These are phyloP conservation scores for Laterallus jamaicensis DNA, from an alignment of 2,113 vertebrate genomes.

Conservation along the genomic window DNA sequence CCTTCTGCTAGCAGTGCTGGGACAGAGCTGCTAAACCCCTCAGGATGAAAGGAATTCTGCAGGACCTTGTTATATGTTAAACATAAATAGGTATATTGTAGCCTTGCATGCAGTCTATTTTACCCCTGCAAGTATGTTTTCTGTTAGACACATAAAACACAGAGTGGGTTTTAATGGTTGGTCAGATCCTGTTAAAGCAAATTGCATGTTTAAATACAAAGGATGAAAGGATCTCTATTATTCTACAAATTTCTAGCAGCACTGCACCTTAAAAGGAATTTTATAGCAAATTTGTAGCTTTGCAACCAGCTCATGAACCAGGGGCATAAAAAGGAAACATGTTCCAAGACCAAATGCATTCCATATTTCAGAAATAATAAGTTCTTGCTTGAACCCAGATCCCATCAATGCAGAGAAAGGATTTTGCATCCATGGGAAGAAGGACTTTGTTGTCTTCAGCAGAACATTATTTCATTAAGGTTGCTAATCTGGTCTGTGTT, in stretches of 20 bases:
- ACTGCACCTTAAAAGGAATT: conserved; percentile 61
- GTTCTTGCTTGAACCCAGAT: conserved; percentile 30
- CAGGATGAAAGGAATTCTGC: not conserved
- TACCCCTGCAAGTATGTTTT: conserved; percentile 50
- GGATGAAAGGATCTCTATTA: conserved; percentile 63
- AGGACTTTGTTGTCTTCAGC: not conserved
- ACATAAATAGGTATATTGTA: conserved; percentile 27
- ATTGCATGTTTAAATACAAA: conserved; percentile 66
- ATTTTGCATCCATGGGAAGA: not conserved
- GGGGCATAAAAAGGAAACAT: conserved; percentile 57
- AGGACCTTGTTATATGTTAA: not conserved
- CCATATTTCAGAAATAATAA: conserved; percentile 68
- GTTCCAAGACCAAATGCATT: conserved; percentile 64
- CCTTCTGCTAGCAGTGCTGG: not conserved
- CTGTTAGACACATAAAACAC: conserved; percentile 64
- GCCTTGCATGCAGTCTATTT: conserved; percentile 26
- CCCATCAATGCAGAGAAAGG: not conserved
- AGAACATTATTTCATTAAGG: not conserved
- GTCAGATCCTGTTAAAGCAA: conserved; percentile 59
- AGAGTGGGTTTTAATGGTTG: conserved; percentile 51
- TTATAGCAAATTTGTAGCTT: conserved; percentile 70
- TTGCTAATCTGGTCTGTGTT: not conserved
- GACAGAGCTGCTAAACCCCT: conserved; percentile 1
- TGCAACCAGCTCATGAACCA: conserved; percentile 59
- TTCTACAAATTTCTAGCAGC: conserved; percentile 68